Conservation (phyloP, 2,113 vertebrate genomes). For the Edolisoma coerulescens region DNA sequence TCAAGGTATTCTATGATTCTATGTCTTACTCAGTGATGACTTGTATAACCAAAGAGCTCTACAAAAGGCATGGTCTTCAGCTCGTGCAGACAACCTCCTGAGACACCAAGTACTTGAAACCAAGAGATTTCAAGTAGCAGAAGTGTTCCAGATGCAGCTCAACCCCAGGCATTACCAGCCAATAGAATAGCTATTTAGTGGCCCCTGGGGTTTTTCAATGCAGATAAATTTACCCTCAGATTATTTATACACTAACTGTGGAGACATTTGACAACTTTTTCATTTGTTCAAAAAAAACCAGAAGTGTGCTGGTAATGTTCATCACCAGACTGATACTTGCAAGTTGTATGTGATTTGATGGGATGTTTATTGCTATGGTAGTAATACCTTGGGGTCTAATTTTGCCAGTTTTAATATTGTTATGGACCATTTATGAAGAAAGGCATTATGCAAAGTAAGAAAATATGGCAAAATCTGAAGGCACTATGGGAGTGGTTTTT, state of each 20-base stretch:
- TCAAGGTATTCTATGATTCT: not conserved
- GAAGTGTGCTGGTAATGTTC: not conserved
- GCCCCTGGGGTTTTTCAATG: not conserved
- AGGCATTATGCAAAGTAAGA: not conserved
- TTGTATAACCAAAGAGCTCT: not conserved
- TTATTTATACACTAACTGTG: not conserved
- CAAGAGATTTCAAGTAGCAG: not conserved
- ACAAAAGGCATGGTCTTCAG: not conserved
- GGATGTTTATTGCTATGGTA: not conserved
- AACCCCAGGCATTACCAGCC: not conserved
- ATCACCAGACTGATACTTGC: not conserved
- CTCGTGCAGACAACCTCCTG: not conserved
- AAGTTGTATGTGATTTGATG: not conserved
- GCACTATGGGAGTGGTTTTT: not conserved
- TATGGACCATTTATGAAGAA: not conserved
- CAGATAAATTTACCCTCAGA: not conserved
- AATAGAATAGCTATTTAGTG: not conserved
- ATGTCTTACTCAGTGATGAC: not conserved
- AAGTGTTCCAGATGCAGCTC: not conserved
- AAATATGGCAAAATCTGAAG: not conserved
- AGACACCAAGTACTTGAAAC: not conserved
- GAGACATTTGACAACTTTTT: not conserved
- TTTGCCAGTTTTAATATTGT: not conserved
- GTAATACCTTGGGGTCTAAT: not conserved
- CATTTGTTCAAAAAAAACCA: not conserved